Evolutionary conservation across 2,888 invertebrate species (phyloP).

Genomic region (Tiphia femorata): DNA sequence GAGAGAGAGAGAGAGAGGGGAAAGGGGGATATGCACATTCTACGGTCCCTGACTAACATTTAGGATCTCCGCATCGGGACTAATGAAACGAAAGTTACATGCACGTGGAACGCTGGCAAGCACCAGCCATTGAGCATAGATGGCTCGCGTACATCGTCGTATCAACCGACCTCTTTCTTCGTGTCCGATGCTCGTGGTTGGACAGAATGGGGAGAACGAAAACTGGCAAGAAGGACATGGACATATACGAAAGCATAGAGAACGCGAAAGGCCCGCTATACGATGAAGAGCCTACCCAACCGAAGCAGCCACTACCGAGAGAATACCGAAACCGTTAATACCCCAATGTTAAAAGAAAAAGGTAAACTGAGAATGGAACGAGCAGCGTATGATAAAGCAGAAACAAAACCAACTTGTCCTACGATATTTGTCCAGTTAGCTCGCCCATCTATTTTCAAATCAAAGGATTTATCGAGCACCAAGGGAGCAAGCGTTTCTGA

Average conservation of each 20-base stretch:
- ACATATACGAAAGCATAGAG: too few relatives aligned
- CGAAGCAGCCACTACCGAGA: constrained; percentile 34
- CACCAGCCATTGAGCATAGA: neutral
- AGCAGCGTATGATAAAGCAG: too few relatives aligned
- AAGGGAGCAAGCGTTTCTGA: too few relatives aligned
- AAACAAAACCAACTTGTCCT: too few relatives aligned
- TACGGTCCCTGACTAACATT: too few relatives aligned
- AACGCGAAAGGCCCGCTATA: constrained; percentile 17
- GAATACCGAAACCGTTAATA: constrained; percentile 31
- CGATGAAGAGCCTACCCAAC: constrained; percentile 33
- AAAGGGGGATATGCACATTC: too few relatives aligned
- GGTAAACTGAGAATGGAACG: neutral
- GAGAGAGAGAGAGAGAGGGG: too few relatives aligned
- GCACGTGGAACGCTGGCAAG: neutral
- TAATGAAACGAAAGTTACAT: constrained; percentile 3
- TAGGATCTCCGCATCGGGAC: neutral
- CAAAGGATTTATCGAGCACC: too few relatives aligned
- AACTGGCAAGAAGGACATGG: neutral
- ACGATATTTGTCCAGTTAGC: too few relatives aligned
- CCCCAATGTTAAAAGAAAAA: constrained; percentile 7
- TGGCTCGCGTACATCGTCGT: neutral
- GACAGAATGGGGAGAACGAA: neutral
- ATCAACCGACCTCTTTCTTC: constrained; percentile 3
- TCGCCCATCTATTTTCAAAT: too few relatives aligned
- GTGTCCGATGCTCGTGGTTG: constrained; percentile 23